Evolutionary conservation across 2,797 vertebrate species (phyloP), one percentile per base, ranked within the genome.

Genomic region (Clarias fuscus): DNA sequence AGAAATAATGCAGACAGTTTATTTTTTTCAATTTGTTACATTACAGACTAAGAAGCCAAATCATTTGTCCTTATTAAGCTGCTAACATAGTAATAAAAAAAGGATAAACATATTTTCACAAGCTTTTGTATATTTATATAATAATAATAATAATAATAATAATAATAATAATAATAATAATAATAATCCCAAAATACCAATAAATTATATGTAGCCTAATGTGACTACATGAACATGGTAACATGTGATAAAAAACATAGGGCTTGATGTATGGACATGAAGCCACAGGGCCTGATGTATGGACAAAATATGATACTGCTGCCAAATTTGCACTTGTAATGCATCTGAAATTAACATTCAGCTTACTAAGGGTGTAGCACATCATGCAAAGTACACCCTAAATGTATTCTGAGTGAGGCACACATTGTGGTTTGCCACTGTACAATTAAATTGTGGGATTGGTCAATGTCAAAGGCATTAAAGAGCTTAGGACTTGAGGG

Each of bases 281-380:
- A n/a, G n/a, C 7, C n/a, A 30, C 3, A 53, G 48, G 48, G 48
- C 3, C 33, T 70, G 30, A 70, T 33, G 30, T 37, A 33, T 33
- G 40, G 24, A 82, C 20, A 40, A 78, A 61, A 62, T 48, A 11
- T 65, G 33, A 40, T 27, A 15, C n/a, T 65, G 78, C 78, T 27
- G 61, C 14, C 7, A 48, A 48, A 81, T 48, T 7, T 27, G 18
- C 8, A 67, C 37, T n/a, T 79, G 30, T 77, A 59, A 77, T 33
- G 75, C n/a, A 77, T 77, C 33, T 64, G n/a, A 82, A 8, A 53
- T 67, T 81, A 81, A 67, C 7, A 53, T 48, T 48, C 40, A 53
- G n/a, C 40, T 33, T 82, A 20, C 62, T 13, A 82, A 67, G 24
- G 61, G 24, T 65, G 24, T 65, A 65, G 40, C n/a, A 67, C 62